Percentiles rank a stretch among this genome's conserved stretches.
Conservation (phyloP, 2,888 invertebrate species). For the Nomada flava region DNA sequence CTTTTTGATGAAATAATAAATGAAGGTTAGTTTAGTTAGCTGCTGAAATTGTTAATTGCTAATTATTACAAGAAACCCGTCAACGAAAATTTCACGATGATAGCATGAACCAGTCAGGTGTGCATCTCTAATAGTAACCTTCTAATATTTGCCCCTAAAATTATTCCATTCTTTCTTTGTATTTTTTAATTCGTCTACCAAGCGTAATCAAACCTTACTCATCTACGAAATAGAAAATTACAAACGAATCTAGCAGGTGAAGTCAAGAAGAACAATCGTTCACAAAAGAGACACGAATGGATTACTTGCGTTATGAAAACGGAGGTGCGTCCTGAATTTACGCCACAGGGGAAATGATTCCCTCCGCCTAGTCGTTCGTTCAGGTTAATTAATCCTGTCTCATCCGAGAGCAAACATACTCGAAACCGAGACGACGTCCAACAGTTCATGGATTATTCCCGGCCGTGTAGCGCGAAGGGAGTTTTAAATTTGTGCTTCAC, state of each 20-base stretch:
- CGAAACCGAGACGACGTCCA: slow-evolving; percentile 11
- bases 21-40: neutral
- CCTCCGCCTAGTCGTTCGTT: neutral
- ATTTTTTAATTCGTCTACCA: too few relatives aligned
- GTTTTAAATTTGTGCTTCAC: slow-evolving; percentile 42
- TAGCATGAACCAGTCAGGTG: too few relatives aligned
- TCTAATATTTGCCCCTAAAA: too few relatives aligned
- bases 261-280: neutral
- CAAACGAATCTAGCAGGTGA: neutral
- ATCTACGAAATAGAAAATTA: neutral
- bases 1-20: neutral
- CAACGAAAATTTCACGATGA: too few relatives aligned
- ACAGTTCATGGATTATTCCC: slow-evolving; percentile 9
- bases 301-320: neutral
- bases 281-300: neutral
- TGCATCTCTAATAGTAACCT: too few relatives aligned
- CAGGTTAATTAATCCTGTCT: slow-evolving; percentile 15
- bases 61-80: too few relatives aligned
- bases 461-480: slow-evolving; percentile 30
- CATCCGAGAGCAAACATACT: neutral
- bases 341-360: neutral
- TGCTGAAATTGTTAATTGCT: too few relatives aligned
- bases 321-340: neutral
- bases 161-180: too few relatives aligned
- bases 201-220: too few relatives aligned